Percentiles rank a stretch among this genome's conserved stretches.
Evolutionary conservation across 2,113 vertebrate species (phyloP).

Genomic region (Xenopus laevis): DNA sequence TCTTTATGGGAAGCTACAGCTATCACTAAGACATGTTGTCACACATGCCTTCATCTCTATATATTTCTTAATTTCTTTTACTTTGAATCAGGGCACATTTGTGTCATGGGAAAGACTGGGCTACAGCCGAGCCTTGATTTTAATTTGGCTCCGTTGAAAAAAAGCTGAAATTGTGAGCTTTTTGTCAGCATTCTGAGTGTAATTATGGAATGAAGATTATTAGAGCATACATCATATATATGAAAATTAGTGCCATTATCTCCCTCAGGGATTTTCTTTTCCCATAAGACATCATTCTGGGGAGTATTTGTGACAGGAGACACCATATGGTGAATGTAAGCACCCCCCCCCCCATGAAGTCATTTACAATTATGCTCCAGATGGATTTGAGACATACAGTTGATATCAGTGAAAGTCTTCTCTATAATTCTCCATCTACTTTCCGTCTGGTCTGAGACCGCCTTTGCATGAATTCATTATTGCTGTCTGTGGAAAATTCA

Average conservation of each 20-base stretch:
- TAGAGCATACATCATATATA: constrained; percentile 20
- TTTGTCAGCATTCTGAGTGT: background rate
- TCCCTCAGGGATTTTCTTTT: constrained; percentile 9
- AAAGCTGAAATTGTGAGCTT: background rate
- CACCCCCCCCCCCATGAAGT: background rate
- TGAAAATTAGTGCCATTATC: background rate
- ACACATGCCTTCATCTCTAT: no score
- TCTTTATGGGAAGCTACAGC: no score
- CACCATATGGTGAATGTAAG: constrained; percentile 25
- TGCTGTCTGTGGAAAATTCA: no score
- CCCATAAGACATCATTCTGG: constrained; percentile 18
- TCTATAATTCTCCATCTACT: background rate
- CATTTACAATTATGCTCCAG: constrained; percentile 12
- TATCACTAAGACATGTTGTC: no score
- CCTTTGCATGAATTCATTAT: no score
- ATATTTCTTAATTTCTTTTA: no score
- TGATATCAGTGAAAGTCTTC: constrained; percentile 3
- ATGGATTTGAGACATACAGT: background rate
- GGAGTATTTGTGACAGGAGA: constrained; percentile 1
- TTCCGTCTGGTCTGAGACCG: background rate
- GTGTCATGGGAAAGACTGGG: no score
- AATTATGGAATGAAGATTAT: constrained; percentile 6
- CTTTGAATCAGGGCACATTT: no score
- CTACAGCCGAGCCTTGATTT: background rate
- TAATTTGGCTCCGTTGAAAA: background rate